Evolutionary conservation across 1,140 invertebrate species (phyloP).

Genomic region (Dufourea novaeangliae): DNA sequence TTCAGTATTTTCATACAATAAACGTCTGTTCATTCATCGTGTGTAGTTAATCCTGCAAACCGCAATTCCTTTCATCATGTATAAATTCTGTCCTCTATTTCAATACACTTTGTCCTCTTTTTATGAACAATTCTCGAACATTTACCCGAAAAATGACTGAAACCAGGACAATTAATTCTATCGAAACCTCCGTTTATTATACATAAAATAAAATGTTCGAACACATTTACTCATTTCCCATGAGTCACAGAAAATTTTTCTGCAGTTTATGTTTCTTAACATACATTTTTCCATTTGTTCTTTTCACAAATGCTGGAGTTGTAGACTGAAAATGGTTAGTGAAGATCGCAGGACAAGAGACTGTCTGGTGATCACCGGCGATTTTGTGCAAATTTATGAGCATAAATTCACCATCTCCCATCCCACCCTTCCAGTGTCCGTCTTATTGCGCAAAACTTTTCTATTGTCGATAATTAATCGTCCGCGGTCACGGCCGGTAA

Average conservation of each 20-base stretch:
- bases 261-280: neutral
- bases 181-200: too few species aligned
- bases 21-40: too few species aligned
- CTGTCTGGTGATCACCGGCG: conserved; percentile 36
- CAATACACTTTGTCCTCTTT: too few species aligned
- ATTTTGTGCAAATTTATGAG: conserved; percentile 58
- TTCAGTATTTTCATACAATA: too few species aligned
- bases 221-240: neutral
- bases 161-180: too few species aligned
- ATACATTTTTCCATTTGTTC: neutral
- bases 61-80: too few species aligned
- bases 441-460: conserved; percentile 16
- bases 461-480: conserved; percentile 50
- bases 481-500: conserved; percentile 39
- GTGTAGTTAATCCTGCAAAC: too few species aligned
- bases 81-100: too few species aligned
- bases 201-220: neutral
- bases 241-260: neutral
- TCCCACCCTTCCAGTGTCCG: neutral
- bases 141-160: too few species aligned
- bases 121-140: too few species aligned
- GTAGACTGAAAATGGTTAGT: neutral
- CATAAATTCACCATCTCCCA: conserved; percentile 49
- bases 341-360: neutral
- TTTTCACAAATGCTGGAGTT: too few species aligned